Conservation (phyloP, 2,113 vertebrate species). For the Cariama cristata region DNA sequence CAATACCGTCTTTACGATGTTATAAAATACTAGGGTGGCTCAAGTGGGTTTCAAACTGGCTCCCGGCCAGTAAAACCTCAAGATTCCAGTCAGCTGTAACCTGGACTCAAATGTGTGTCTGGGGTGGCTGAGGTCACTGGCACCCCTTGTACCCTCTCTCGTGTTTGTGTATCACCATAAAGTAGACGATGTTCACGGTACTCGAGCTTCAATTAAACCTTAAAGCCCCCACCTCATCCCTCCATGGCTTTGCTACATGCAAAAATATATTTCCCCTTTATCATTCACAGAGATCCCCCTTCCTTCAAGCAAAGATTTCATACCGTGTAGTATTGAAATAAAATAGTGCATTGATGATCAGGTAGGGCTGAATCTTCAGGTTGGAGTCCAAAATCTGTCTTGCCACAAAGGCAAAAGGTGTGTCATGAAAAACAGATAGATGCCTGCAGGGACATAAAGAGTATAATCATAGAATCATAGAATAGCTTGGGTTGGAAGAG, state of each 20-base stretch:
- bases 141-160: neutral
- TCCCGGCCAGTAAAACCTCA: constrained; percentile 73
- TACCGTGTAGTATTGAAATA: neutral
- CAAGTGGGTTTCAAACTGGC: constrained; percentile 65
- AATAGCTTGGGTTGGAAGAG: neutral
- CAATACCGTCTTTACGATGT: constrained; percentile 82
- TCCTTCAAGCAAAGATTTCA: neutral
- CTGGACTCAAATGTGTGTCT: constrained; percentile 57
- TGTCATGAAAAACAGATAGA: neutral
- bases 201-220: accelerated
- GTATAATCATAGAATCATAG: neutral
- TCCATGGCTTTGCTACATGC: neutral
- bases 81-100: constrained; percentile 78
- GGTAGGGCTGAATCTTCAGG: neutral
- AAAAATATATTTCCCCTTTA: neutral
- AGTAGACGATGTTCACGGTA: neutral
- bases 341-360: accelerated
- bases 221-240: neutral
- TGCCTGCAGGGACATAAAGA: neutral
- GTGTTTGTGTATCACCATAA: neutral
- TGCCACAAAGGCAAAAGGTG: neutral
- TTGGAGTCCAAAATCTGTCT: neutral
- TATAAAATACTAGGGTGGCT: constrained; percentile 77
- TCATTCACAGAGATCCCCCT: neutral
- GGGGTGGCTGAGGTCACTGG: constrained; percentile 67